A percentile compares a stretch with the other conserved stretches of the same genome.
These are phyloP conservation scores for Agriopis marginaria DNA, from an alignment of 2,888 invertebrate species.

Conservation along the genomic window DNA sequence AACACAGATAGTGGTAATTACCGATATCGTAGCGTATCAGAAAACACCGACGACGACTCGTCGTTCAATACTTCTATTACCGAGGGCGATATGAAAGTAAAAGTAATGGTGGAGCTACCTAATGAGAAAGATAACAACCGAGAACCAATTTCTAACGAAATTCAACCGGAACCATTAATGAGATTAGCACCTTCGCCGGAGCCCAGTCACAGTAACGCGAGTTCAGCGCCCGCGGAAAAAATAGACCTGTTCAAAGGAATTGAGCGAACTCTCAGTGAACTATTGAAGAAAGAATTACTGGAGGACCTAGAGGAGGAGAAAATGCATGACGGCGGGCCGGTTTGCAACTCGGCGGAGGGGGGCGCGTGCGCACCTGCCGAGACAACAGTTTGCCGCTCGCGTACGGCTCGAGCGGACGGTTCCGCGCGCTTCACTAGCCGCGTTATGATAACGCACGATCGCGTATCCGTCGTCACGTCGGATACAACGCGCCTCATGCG, in stretches of 20 bases:
- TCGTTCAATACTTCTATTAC: conserved; percentile 64
- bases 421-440: conserved; percentile 93
- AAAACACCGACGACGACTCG: conserved; percentile 73
- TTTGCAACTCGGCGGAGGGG: conserved; percentile 76
- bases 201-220: conserved; percentile 59
- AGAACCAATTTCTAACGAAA: conserved; percentile 56
- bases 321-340: conserved; percentile 77
- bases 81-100: conserved; percentile 72
- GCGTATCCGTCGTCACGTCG: conserved; percentile 91
- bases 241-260: conserved; percentile 84
- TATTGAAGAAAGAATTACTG: conserved; percentile 85
- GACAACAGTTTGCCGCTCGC: conserved; percentile 84
- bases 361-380: conserved; percentile 82
- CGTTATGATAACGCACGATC: conserved; percentile 95
- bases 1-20: conserved; percentile 66
- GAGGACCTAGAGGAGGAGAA: conserved; percentile 82
- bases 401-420: conserved; percentile 84
- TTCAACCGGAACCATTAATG: conserved; percentile 56
- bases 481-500: conserved; percentile 91
- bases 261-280: conserved; percentile 84
- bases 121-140: conserved; percentile 60
- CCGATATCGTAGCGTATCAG: conserved; percentile 68
- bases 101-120: conserved; percentile 69
- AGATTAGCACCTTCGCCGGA: conserved; percentile 75
- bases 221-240: conserved; percentile 68